These are phyloP conservation scores for Galeopterus variegatus DNA, from an alignment of 2,113 vertebrate genomes.

Conservation along the genomic window DNA sequence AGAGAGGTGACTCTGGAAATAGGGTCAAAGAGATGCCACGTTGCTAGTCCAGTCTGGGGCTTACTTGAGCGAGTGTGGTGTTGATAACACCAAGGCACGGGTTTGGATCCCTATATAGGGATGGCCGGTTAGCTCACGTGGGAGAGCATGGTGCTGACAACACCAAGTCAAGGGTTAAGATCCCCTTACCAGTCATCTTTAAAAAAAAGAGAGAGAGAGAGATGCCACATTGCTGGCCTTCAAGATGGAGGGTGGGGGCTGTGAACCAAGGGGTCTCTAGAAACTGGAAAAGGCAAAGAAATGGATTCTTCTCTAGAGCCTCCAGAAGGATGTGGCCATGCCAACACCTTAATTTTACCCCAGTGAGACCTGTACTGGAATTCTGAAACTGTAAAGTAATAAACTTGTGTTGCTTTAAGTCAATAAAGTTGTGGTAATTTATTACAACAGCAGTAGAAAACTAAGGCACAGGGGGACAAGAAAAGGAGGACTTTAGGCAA, in stretches of 20 bases:
- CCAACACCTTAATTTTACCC: conserved; percentile 8
- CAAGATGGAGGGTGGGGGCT: not conserved
- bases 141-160: too few species aligned
- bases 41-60: not conserved
- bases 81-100: too few species aligned
- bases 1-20: not conserved
- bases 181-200: too few species aligned
- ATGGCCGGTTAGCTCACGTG: too few species aligned
- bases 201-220: not conserved
- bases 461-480: not conserved
- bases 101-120: too few species aligned
- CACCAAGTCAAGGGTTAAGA: too few species aligned
- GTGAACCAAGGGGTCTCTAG: not conserved
- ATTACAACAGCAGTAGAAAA: conserved; percentile 11
- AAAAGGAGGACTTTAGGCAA: not conserved
- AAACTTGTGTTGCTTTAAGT: not conserved
- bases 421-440: not conserved
- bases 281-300: not conserved
- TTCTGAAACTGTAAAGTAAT: conserved; percentile 29
- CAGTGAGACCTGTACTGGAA: not conserved
- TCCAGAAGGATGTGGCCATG: not conserved
- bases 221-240: not conserved
- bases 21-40: not conserved
- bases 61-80: too few species aligned
- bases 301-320: not conserved